Percentiles rank a stretch among this genome's conserved stretches.
Evolutionary conservation across 2,888 invertebrate genomes (phyloP).

Genomic region (Heliconius aoede): DNA sequence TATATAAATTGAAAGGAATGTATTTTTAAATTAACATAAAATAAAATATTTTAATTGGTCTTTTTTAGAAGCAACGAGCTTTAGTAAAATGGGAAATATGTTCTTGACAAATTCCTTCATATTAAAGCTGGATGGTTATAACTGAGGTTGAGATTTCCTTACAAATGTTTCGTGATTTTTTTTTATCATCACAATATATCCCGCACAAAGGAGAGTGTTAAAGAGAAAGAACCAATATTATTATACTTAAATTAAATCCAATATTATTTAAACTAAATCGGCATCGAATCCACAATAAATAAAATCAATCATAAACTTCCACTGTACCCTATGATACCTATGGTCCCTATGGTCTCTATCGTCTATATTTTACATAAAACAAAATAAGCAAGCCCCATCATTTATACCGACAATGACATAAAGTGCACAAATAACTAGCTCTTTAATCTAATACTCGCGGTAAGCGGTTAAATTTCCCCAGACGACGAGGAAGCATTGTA

Average conservation of each 20-base stretch:
- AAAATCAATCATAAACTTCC: not conserved
- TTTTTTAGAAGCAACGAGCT: conserved; percentile 13
- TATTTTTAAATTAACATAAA: conserved; percentile 22
- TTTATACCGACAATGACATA: conserved; percentile 24
- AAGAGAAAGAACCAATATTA: too few species aligned
- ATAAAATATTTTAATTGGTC: conserved; percentile 16
- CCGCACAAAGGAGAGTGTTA: too few species aligned
- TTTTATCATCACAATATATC: too few species aligned
- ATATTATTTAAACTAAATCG: too few species aligned
- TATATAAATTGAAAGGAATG: conserved; percentile 15
- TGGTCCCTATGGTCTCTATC: not conserved
- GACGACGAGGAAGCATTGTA: conserved; percentile 22
- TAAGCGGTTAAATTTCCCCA: conserved; percentile 28
- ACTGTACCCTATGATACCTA: too few species aligned
- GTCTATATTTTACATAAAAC: too few species aligned
- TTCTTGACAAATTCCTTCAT: conserved; percentile 6
- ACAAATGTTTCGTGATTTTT: not conserved
- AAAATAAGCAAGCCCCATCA: conserved; percentile 4
- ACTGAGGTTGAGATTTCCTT: not conserved
- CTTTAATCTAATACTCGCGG: conserved; percentile 24
- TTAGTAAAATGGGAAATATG: conserved; percentile 10
- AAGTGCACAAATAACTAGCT: conserved; percentile 27
- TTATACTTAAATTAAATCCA: too few species aligned
- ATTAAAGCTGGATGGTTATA: conserved; percentile 5
- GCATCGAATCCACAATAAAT: not conserved